Conservation (phyloP, 2,888 invertebrate species). For the Hydrotaea diabolus region DNA sequence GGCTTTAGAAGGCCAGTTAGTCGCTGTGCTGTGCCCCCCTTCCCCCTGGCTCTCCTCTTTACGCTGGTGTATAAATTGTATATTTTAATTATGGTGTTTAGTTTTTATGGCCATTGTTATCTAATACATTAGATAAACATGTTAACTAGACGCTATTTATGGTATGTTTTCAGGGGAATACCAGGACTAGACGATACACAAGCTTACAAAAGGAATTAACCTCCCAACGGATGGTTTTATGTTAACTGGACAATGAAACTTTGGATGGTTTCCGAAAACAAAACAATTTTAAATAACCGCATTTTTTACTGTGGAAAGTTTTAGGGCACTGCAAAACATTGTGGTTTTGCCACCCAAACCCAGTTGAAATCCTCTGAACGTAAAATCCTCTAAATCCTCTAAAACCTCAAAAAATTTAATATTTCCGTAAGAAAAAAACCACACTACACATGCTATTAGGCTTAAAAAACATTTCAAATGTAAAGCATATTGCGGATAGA, state of each 20-base stretch:
- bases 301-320: too few relatives aligned
- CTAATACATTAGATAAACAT: constrained; percentile 41
- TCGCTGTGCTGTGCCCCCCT: neutral
- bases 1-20: neutral
- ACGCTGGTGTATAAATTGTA: constrained; percentile 49
- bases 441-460: too few relatives aligned
- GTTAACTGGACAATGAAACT: too few relatives aligned
- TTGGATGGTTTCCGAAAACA: too few relatives aligned
- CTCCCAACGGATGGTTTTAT: neutral
- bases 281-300: too few relatives aligned
- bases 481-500: neutral
- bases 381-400: too few relatives aligned
- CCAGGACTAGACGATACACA: neutral
- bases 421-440: too few relatives aligned
- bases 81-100: constrained; percentile 59
- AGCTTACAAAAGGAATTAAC: constrained; percentile 14
- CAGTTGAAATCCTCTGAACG: too few relatives aligned
- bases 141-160: constrained; percentile 7
- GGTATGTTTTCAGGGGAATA: neutral
- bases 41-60: neutral
- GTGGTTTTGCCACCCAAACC: too few relatives aligned
- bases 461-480: neutral
- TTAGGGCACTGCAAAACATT: too few relatives aligned
- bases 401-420: too few relatives aligned
- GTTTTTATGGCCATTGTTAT: constrained; percentile 50